Evolutionary conservation across 2,888 invertebrate species (phyloP).

Genomic region (Drosophila macrospina): DNA sequence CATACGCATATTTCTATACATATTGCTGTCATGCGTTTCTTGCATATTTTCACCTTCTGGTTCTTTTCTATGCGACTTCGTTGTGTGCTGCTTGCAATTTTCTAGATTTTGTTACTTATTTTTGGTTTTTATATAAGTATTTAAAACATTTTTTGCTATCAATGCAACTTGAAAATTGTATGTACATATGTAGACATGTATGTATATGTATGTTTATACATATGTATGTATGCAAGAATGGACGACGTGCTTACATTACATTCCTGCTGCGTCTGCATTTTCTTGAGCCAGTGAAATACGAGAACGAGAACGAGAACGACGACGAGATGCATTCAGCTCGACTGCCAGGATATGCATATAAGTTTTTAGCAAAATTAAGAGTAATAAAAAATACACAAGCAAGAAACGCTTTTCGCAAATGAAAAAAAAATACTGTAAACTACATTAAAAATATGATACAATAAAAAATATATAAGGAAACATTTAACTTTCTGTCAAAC

Average conservation of each 20-base stretch:
- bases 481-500: constrained; percentile 1
- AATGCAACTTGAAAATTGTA: constrained; percentile 55
- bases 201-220: neutral
- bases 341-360: constrained; percentile 21
- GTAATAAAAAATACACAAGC: constrained; percentile 50
- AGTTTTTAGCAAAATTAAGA: constrained; percentile 55
- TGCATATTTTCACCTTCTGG: constrained; percentile 46
- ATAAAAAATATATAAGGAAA: constrained; percentile 26
- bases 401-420: constrained; percentile 53
- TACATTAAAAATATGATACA: constrained; percentile 54
- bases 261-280: constrained; percentile 56
- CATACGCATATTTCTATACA: constrained; percentile 2
- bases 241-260: constrained; percentile 28
- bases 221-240: constrained; percentile 5
- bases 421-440: constrained; percentile 57
- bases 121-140: constrained; percentile 29
- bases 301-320: neutral
- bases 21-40: constrained; percentile 9
- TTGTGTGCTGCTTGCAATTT: constrained; percentile 21
- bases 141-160: constrained; percentile 56
- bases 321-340: constrained; percentile 3
- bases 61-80: constrained; percentile 15
- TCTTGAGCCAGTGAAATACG: constrained; percentile 30
- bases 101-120: constrained; percentile 14
- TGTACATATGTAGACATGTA: constrained; percentile 7